Conservation (phyloP, 1,140 invertebrate genomes). For the Caenorhabditis remanei region DNA sequence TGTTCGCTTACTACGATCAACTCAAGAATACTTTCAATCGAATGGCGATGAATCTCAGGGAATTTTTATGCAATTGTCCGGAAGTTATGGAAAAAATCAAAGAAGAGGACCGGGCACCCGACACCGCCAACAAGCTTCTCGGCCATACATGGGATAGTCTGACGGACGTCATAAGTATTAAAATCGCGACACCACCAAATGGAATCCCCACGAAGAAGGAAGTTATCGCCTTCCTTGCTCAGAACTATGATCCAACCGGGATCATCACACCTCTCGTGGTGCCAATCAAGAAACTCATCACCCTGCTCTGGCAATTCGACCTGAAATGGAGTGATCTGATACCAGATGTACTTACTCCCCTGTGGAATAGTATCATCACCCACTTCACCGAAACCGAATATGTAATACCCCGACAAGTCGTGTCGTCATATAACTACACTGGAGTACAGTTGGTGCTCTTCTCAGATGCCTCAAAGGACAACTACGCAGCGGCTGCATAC, state of each 20-base stretch:
- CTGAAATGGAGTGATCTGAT: background rate
- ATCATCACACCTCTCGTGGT: conserved; percentile 47
- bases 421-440: background rate
- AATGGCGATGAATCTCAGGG: background rate
- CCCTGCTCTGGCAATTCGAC: conserved; percentile 44
- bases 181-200: background rate
- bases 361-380: background rate
- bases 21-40: conserved; percentile 52
- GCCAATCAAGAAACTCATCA: conserved; percentile 34
- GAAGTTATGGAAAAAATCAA: conserved; percentile 8
- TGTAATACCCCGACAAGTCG: background rate
- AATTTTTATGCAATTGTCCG: conserved; percentile 22
- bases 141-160: conserved; percentile 48
- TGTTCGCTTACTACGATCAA: background rate
- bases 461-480: conserved; percentile 6
- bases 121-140: background rate
- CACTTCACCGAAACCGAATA: background rate
- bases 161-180: conserved; percentile 16
- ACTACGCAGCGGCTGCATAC: background rate
- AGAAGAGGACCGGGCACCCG: conserved; percentile 37
- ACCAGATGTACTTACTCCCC: background rate
- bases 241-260: conserved; percentile 61
- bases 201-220: background rate
- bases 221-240: background rate
- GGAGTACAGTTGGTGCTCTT: background rate